Conservation (phyloP, 2,797 vertebrate genomes). For the Chrosomus eos region DNA sequence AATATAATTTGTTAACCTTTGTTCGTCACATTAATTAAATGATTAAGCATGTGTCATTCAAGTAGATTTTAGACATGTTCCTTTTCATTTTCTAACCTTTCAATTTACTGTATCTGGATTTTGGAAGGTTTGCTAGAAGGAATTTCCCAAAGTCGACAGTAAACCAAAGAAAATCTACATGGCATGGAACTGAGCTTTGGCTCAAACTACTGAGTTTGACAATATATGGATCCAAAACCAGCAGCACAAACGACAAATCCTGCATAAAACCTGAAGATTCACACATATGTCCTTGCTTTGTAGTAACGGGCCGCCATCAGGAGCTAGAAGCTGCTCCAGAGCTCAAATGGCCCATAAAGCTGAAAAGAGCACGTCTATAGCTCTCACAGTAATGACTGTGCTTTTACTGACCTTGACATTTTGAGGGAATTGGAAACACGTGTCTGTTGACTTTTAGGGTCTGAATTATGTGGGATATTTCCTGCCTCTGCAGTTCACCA, state of each 20-base stretch:
- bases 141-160: background rate
- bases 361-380: slow-evolving; percentile 17
- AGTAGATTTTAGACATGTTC: background rate
- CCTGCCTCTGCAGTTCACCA: slow-evolving; percentile 5
- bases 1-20: background rate
- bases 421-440: slow-evolving; percentile 41
- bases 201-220: background rate
- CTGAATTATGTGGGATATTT: slow-evolving; percentile 33
- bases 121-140: no score
- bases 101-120: background rate
- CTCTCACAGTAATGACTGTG: slow-evolving; percentile 27
- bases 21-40: background rate
- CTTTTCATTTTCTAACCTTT: background rate
- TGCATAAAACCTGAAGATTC: slow-evolving; percentile 4
- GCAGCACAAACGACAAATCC: background rate
- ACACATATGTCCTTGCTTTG: slow-evolving; percentile 7
- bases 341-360: slow-evolving; percentile 37
- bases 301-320: background rate
- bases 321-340: slow-evolving; percentile 4
- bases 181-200: no score
- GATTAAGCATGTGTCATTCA: background rate
- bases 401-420: slow-evolving; percentile 43
- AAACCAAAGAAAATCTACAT: background rate
- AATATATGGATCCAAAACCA: slow-evolving; percentile 47
- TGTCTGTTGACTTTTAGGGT: slow-evolving; percentile 44